Base-by-base conservation (phyloP, 2,797 vertebrate species). In the Gallinago nigripennis region DNA sequence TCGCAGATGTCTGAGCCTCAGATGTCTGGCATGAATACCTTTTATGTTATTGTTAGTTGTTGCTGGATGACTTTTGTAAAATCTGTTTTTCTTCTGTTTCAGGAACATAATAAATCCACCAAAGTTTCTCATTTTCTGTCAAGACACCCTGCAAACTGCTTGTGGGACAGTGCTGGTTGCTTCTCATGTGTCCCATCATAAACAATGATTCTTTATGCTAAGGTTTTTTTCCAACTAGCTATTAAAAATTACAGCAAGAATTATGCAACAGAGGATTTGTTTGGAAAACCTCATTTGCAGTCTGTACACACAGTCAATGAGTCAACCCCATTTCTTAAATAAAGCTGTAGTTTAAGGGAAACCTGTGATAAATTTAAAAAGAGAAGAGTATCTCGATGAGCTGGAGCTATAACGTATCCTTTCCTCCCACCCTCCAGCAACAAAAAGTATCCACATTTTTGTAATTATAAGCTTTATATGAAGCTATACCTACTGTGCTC, bases 271-370 rank as follows among this genome's bases (percentile, higher is more conserved):
- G 30, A 82, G 50, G 27, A 73, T 82, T 91, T 82, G 39, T 76
- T 88, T 82, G 31, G 68, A 79, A 94, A 92, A 80, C 33, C 57
- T 88, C 1, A 82, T 92, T 86, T 87, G 46, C 46, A 91, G 46
- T 80, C 68, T 51, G n/a, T 43, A 81, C 54, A 33, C 76, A 72
- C 4, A 50, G 28, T 82, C 41, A 85, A 71, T 68, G 41, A 87
- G 65, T 85, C 30, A 61, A 85, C 51, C 9, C 46, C 13, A 65
- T 89, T 94, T 86, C 77, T 91, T 72, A 92, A 91, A 65, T 80
- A 91, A 92, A 92, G 71, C 37, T 72, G 50, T 25, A n/a, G 33
- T 87, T 87, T 85, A 83, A 93, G 39, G 81, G 46, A 95, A 83
- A 78, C 23, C 24, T 76, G n/a, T 94, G 37, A 87, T 70, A 94